Evolutionary conservation across 2,797 vertebrate species (phyloP).

Genomic region (Chanos chanos): DNA sequence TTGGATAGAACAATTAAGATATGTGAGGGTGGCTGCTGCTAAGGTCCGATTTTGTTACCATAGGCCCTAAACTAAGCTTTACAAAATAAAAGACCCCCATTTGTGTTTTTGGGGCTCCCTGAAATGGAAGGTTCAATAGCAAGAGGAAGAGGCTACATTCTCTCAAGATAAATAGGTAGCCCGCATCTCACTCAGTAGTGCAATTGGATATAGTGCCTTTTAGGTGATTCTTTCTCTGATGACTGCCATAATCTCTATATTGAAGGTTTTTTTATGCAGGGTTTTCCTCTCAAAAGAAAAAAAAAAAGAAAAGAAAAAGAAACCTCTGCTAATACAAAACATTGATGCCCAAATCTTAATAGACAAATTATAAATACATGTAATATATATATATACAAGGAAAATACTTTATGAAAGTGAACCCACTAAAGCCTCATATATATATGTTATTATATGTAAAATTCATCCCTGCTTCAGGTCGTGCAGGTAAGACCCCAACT

Average conservation of each 20-base stretch:
- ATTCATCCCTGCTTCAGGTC: slow-evolving; percentile 58
- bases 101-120: too few relatives aligned
- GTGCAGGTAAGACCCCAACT: slow-evolving; percentile 57
- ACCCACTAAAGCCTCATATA: slow-evolving; percentile 61
- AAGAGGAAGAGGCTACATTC: slow-evolving; percentile 1
- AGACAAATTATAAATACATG: slow-evolving; percentile 73
- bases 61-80: too few relatives aligned
- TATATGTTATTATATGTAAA: slow-evolving; percentile 44
- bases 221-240: too few relatives aligned
- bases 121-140: not conserved
- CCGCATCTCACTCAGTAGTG: slow-evolving; percentile 40
- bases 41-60: too few relatives aligned
- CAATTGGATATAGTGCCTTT: slow-evolving; percentile 48
- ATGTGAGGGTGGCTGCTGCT: too few relatives aligned
- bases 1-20: too few relatives aligned
- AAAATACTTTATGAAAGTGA: slow-evolving; percentile 57
- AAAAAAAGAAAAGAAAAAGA: slow-evolving; percentile 33
- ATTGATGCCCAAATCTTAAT: slow-evolving; percentile 57
- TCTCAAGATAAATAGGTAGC: slow-evolving; percentile 22
- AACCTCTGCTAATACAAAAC: slow-evolving; percentile 56
- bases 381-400: slow-evolving; percentile 70
- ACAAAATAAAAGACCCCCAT: too few relatives aligned
- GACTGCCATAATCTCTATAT: not conserved
- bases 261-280: not conserved
- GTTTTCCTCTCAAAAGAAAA: too few relatives aligned